Percentiles rank a stretch among this genome's conserved stretches.
These are phyloP conservation scores for Saimiri boliviensis DNA, from an alignment of 2,113 vertebrate species.

Conservation along the genomic window DNA sequence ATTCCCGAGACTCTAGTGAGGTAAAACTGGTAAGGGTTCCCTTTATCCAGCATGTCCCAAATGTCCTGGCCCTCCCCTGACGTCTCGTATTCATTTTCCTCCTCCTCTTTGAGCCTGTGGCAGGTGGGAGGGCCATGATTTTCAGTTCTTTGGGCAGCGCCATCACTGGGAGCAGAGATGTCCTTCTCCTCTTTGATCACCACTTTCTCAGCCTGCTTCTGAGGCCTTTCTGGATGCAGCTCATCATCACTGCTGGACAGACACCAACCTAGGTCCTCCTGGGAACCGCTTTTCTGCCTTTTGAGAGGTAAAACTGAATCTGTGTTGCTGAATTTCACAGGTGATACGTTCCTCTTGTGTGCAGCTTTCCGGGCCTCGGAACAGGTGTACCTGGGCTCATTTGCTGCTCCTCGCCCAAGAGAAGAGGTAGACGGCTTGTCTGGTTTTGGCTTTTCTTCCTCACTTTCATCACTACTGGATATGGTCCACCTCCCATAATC, in stretches of 20 bases:
- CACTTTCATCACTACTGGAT: constrained; percentile 97
- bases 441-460: constrained; percentile 85
- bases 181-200: constrained; percentile 62
- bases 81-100: constrained; percentile 19
- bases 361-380: constrained; percentile 90
- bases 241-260: constrained; percentile 96
- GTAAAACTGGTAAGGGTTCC: constrained; percentile 92
- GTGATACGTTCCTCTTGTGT: constrained; percentile 84
- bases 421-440: constrained; percentile 77
- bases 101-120: constrained; percentile 66
- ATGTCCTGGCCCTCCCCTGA: constrained; percentile 88
- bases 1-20: constrained; percentile 96
- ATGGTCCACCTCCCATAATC: constrained; percentile 94
- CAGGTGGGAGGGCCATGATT: constrained; percentile 59
- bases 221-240: not conserved
- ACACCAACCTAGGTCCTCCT: constrained; percentile 91
- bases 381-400: constrained; percentile 72
- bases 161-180: rapidly evolving
- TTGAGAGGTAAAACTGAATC: constrained; percentile 72
- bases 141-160: not conserved
- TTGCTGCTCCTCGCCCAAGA: rapidly evolving
- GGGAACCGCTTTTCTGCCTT: constrained; percentile 84
- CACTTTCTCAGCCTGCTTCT: not conserved
- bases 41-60: constrained; percentile 85
- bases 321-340: constrained; percentile 78